phyloP scores from a whole-genome alignment of 1,140 invertebrate genomes.

The Pseudomyrmex flavicornis region DNA sequence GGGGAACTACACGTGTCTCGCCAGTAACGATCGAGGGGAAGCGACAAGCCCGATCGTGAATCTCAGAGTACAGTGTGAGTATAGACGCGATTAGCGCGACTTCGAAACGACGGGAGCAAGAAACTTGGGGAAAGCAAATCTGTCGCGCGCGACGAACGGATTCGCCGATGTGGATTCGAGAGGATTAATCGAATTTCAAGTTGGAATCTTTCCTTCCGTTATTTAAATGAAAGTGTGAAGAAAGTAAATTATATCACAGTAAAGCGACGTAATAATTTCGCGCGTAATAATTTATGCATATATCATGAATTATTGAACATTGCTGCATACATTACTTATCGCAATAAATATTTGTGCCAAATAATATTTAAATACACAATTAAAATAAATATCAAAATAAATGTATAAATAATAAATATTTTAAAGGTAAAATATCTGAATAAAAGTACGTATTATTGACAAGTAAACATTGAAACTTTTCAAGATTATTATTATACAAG shows the following conservation, averaged over 20 bases:
- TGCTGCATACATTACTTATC: background rate
- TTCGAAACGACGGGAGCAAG: background rate
- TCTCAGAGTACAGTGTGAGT: conserved; percentile 94
- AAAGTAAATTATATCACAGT: too few species aligned
- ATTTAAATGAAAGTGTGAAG: background rate
- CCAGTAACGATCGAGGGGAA: conserved; percentile 92
- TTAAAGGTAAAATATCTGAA: background rate
- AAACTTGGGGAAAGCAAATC: conserved; percentile 3
- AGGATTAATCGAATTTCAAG: conserved; percentile 28
- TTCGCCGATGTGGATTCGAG: background rate
- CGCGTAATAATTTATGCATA: background rate
- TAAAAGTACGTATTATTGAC: conserved; percentile 2
- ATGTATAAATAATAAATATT: background rate
- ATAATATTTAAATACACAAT: too few species aligned
- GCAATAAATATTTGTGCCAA: conserved; percentile 1
- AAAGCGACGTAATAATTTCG: background rate
- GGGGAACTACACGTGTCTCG: conserved; percentile 93
- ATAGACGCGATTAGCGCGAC: conserved; percentile 12
- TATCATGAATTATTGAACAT: background rate
- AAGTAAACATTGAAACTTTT: too few species aligned
- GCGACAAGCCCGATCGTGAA: conserved; percentile 91
- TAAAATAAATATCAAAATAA: background rate
- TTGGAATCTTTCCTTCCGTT: background rate
- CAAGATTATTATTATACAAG: too few species aligned
- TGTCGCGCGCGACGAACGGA: background rate